Base-by-base conservation (phyloP, 2,888 invertebrate genomes). In the Scrobipalpa atriplicella region DNA sequence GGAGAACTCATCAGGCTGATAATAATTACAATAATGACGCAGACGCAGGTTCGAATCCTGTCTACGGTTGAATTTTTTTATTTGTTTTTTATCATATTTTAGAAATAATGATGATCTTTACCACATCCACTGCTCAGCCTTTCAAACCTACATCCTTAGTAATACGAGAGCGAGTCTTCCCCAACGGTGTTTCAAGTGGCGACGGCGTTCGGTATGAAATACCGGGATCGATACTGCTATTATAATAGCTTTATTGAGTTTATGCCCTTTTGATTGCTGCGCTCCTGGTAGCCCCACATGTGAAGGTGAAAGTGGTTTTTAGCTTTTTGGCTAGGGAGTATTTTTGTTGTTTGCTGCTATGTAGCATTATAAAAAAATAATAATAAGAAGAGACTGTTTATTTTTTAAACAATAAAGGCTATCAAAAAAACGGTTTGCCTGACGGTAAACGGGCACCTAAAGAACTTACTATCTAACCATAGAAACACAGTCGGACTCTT, bases 241-340 rank as follows among this genome's bases (percentile, higher is more conserved):
- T 70, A 73, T 71, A 74, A 75, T 72, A 69, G 70, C 73, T 70
- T 68, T 72, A 76, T 78, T 73, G 75, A 75, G 56, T 63, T 62
- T 63, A 47, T 61, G 61, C 66, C 66, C 61, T 62, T 66, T 51
- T 64, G 58, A 58, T 58, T 58, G 62, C 62, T 21, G 41, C 16
- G 62, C 36, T 58, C 54, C 54, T 56, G 54, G 58, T 13, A 41
- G 61, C 61, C 61, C 61, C 61, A 61, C 61, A 21, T 61, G 61
- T 16, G 41, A 38, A 63, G 63, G 60, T 69, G 68, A 66, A 70
- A 68, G 36, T 21, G 68, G 67, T 68, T 54, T 65, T 21, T 52
- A 38, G 21, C 13, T 10, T 21, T 9, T 21, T 29, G 54, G 19
- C 13, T 41, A 21, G 21, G 13, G 29, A 56, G 11, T 19, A n/a